These are phyloP conservation scores for Onthophagus sagittarius DNA, from an alignment of 2,888 invertebrate genomes.

Conservation along the genomic window DNA sequence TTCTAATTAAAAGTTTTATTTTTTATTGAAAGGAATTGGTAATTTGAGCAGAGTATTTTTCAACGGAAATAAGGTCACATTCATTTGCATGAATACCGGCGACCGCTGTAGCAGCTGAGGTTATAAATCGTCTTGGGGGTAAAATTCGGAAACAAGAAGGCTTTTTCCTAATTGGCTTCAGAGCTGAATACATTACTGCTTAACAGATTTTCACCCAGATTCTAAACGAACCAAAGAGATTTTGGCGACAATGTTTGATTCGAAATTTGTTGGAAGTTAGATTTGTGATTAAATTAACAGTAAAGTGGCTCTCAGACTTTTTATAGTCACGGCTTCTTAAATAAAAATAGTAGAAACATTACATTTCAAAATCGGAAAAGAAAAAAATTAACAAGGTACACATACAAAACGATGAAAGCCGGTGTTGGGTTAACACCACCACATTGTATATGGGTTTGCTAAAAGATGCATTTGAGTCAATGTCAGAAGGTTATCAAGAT, in stretches of 20 bases:
- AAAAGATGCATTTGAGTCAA: too few relatives aligned
- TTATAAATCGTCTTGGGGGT: not conserved
- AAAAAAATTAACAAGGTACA: too few relatives aligned
- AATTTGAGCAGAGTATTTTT: not conserved
- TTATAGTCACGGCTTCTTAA: too few relatives aligned
- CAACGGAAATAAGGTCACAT: not conserved
- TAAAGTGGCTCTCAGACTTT: too few relatives aligned
- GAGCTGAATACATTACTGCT: not conserved
- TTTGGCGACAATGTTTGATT: not conserved
- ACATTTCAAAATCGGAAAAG: too few relatives aligned
- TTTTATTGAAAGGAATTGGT: not conserved
- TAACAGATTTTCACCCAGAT: not conserved
- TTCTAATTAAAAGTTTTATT: not conserved
- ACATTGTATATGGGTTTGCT: too few relatives aligned
- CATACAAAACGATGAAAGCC: too few relatives aligned
- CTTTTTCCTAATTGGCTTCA: not conserved
- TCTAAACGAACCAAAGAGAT: not conserved
- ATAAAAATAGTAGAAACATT: too few relatives aligned
- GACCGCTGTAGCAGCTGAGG: not conserved
- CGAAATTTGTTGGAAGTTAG: not conserved
- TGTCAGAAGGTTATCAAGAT: too few relatives aligned
- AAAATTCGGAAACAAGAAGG: not conserved
- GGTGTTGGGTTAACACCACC: too few relatives aligned
- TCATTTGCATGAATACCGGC: not conserved
- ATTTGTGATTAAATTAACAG: too few relatives aligned